These are phyloP conservation scores for Anguilla japonica DNA, from an alignment of 2,113 vertebrate species.

Conservation along the genomic window DNA sequence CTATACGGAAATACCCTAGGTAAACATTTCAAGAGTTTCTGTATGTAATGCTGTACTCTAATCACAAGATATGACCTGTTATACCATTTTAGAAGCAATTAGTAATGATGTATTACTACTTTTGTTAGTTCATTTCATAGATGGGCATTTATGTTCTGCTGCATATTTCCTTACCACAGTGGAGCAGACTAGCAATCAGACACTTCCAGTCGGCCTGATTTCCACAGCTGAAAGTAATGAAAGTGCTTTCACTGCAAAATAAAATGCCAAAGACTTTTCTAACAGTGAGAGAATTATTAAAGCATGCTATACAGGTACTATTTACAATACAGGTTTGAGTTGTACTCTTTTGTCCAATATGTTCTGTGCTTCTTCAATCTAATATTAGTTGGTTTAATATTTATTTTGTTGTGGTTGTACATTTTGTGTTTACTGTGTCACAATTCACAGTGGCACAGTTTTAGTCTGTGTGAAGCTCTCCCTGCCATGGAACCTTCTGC, in stretches of 20 bases:
- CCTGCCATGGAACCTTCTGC: background rate
- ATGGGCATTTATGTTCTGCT: background rate
- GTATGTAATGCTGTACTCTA: background rate
- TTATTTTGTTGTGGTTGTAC: background rate
- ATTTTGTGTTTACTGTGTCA: background rate
- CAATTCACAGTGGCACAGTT: background rate
- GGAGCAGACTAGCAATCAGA: background rate
- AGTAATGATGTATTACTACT: constrained; percentile 2
- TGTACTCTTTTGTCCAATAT: background rate
- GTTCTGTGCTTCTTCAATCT: background rate
- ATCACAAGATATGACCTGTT: constrained; percentile 10
- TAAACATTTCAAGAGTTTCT: too few relatives aligned
- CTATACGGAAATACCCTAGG: too few relatives aligned
- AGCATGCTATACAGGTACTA: background rate
- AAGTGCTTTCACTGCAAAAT: background rate
- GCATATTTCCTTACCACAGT: background rate
- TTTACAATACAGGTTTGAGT: background rate
- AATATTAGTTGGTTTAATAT: background rate
- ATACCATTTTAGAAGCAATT: background rate
- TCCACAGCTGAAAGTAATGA: background rate
- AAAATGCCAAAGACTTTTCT: background rate
- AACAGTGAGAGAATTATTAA: background rate
- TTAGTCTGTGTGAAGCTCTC: background rate
- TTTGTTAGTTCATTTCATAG: background rate
- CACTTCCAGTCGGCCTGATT: background rate